Evolutionary conservation across 2,797 vertebrate genomes (phyloP).

Genomic region (Eulemur coronatus): DNA sequence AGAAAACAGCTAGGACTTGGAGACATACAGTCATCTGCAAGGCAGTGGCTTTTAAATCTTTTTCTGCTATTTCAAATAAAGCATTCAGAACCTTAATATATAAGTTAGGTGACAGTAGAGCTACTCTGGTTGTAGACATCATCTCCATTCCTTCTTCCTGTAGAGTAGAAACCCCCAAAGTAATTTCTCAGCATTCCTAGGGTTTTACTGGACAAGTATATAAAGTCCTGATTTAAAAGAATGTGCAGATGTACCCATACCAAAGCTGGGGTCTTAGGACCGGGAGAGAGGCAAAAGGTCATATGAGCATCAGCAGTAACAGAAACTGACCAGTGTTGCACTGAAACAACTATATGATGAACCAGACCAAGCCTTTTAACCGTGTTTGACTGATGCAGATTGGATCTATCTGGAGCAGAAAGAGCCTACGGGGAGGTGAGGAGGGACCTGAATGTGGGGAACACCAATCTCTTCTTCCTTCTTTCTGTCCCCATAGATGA

Average conservation of each 20-base stretch:
- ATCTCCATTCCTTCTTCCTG: neutral
- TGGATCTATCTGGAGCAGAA: neutral
- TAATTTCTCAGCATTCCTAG: neutral
- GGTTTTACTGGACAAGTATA: neutral
- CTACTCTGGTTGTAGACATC: neutral
- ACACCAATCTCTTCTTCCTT: neutral
- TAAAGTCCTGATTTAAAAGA: neutral
- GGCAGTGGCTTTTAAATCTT: neutral
- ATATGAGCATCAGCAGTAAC: neutral
- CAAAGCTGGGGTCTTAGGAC: neutral
- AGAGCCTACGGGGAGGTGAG: neutral
- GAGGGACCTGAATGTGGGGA: neutral
- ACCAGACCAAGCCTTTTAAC: neutral
- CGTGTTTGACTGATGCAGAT: accelerated
- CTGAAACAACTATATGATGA: neutral
- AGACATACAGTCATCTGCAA: neutral
- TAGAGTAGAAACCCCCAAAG: neutral
- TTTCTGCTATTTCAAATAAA: neutral
- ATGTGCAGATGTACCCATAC: neutral
- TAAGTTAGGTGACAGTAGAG: neutral
- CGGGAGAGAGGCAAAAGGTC: neutral
- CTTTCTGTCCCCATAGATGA: neutral
- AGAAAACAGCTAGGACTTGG: neutral
- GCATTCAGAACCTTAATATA: neutral
- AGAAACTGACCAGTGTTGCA: neutral